Conservation (phyloP, 2,888 invertebrate species). For the Vandiemenella viatica region DNA sequence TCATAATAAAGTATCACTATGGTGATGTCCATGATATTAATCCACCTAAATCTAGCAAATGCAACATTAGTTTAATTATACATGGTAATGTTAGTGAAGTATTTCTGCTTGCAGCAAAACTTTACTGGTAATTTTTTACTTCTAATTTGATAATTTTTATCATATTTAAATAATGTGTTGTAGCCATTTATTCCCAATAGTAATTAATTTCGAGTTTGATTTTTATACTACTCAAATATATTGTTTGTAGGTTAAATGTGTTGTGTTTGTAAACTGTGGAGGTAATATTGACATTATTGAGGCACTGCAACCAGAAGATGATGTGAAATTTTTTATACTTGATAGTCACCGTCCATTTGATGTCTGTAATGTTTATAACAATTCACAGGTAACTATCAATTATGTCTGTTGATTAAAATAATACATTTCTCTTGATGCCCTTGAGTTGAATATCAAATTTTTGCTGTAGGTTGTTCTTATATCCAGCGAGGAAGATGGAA, state of each 20-base stretch:
- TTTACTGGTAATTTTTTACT: too few relatives aligned
- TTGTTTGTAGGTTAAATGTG: slow-evolving; percentile 40
- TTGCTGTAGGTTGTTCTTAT: slow-evolving; percentile 25
- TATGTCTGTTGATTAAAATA: neutral
- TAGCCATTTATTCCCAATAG: too few relatives aligned
- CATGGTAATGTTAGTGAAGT: too few relatives aligned
- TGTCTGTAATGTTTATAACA: slow-evolving; percentile 84
- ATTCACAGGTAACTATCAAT: slow-evolving; percentile 48
- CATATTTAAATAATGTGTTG: too few relatives aligned
- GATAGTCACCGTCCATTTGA: slow-evolving; percentile 86
- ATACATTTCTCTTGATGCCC: neutral
- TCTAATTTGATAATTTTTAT: too few relatives aligned
- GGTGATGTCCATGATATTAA: too few relatives aligned
- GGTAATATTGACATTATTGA: slow-evolving; percentile 73
- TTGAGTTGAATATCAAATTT: neutral
- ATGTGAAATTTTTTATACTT: slow-evolving; percentile 68
- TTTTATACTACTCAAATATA: neutral
- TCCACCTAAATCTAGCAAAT: too few relatives aligned
- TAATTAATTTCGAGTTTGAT: neutral
- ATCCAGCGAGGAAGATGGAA: slow-evolving; percentile 53
- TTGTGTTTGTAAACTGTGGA: slow-evolving; percentile 85
- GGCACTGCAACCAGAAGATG: slow-evolving; percentile 65
- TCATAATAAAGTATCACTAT: too few relatives aligned
- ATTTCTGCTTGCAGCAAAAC: too few relatives aligned
- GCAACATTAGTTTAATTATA: too few relatives aligned